Evolutionary conservation across 2,888 invertebrate species (phyloP).

Genomic region (Aleiodes leptofemur): DNA sequence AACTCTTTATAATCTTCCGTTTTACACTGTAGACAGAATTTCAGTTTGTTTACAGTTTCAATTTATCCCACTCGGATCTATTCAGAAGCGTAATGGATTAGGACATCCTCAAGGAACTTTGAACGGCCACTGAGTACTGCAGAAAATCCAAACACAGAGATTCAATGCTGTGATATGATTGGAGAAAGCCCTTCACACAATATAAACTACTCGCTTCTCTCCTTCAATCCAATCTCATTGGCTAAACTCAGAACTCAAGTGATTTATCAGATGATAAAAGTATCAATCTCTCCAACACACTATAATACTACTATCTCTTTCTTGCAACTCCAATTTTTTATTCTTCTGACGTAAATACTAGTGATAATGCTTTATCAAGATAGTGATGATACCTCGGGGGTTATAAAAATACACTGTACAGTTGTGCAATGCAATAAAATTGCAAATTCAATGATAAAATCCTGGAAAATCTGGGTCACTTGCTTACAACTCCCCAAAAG

Average conservation of each 20-base stretch:
- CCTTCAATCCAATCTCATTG: not conserved
- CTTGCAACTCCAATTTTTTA: not conserved
- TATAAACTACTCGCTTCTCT: not conserved
- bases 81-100: conserved; percentile 11
- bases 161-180: conserved; percentile 14
- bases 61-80: not conserved
- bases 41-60: not conserved
- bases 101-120: conserved; percentile 13
- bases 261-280: too few relatives aligned
- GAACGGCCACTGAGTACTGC: conserved; percentile 1
- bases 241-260: too few relatives aligned
- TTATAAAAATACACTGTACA: conserved; percentile 34
- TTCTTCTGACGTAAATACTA: conserved; percentile 17
- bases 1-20: too few relatives aligned
- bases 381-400: not conserved
- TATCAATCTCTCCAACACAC: too few relatives aligned
- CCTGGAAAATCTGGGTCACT: conserved; percentile 50
- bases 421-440: conserved; percentile 50
- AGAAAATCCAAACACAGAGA: not conserved
- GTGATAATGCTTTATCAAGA: conserved; percentile 14
- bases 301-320: too few relatives aligned
- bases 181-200: not conserved
- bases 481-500: conserved; percentile 42
- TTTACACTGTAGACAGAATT: not conserved
- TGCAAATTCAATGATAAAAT: conserved; percentile 52